Evolutionary conservation across 1,140 invertebrate species (phyloP).

Genomic region (Euura lappo): DNA sequence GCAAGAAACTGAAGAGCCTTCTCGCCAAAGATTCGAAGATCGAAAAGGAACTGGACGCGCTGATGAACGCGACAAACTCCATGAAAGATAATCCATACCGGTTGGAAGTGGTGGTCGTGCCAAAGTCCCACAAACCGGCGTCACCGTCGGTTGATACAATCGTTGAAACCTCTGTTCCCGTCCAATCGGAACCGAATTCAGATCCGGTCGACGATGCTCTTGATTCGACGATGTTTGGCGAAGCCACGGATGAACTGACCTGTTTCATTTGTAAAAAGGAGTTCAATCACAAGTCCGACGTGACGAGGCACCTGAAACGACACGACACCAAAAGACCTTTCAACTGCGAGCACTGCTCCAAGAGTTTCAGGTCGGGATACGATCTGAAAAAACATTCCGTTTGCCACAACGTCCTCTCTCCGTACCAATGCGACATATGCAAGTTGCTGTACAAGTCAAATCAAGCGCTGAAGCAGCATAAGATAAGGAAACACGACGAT

Average conservation of each 20-base stretch:
- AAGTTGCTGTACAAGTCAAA: conserved; percentile 58
- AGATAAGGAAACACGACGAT: conserved; percentile 48
- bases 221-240: too few species aligned
- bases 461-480: conserved; percentile 58
- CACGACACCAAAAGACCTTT: conserved; percentile 49
- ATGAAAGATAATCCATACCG: too few species aligned
- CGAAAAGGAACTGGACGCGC: too few species aligned
- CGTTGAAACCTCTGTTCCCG: too few species aligned
- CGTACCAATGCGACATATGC: conserved; percentile 52
- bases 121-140: too few species aligned
- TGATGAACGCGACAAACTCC: too few species aligned
- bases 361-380: conserved; percentile 56
- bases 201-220: too few species aligned
- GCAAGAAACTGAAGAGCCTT: neutral
- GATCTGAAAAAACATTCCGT: conserved; percentile 51
- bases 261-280: conserved; percentile 3
- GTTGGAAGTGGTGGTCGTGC: too few species aligned
- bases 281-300: conserved; percentile 1
- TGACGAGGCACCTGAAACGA: conserved; percentile 32
- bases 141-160: too few species aligned
- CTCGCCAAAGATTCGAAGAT: too few species aligned
- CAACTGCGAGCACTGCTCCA: conserved; percentile 40
- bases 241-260: neutral
- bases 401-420: conserved; percentile 50
- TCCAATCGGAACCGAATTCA: too few species aligned